Evolutionary conservation across 2,113 vertebrate genomes (phyloP).

Genomic region (Malurus alboscapulatus): DNA sequence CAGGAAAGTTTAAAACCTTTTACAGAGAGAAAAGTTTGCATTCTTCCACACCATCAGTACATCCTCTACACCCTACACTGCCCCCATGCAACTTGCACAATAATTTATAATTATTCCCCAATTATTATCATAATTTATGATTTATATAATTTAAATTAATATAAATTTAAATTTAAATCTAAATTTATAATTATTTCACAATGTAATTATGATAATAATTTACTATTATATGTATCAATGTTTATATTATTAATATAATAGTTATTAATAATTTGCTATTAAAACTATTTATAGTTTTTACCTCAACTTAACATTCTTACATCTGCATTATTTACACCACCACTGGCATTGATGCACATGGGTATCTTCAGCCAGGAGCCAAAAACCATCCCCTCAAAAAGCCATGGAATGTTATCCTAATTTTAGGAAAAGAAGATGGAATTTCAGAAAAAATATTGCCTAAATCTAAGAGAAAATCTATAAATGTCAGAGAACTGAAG

Average conservation of each 20-base stretch:
- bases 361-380: not conserved
- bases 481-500: not conserved
- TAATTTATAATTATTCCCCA: not conserved
- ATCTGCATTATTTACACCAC: not conserved
- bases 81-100: rapidly evolving
- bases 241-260: too few species aligned
- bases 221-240: too few species aligned
- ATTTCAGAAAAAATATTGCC: not conserved
- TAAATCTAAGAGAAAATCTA: not conserved
- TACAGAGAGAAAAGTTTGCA: not conserved
- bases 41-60: rapidly evolving
- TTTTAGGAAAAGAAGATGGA: not conserved
- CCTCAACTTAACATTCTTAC: not conserved
- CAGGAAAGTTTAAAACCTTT: not conserved
- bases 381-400: not conserved
- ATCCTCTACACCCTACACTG: rapidly evolving
- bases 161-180: too few species aligned
- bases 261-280: too few species aligned
- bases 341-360: not conserved
- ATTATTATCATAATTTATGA: too few species aligned
- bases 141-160: too few species aligned
- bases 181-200: too few species aligned
- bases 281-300: too few species aligned
- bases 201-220: too few species aligned
- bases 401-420: not conserved